A percentile compares a stretch with the other conserved stretches of the same genome.
phyloP scores from a whole-genome alignment of 1,140 invertebrate genomes.

The Thaumatotibia leucotreta region DNA sequence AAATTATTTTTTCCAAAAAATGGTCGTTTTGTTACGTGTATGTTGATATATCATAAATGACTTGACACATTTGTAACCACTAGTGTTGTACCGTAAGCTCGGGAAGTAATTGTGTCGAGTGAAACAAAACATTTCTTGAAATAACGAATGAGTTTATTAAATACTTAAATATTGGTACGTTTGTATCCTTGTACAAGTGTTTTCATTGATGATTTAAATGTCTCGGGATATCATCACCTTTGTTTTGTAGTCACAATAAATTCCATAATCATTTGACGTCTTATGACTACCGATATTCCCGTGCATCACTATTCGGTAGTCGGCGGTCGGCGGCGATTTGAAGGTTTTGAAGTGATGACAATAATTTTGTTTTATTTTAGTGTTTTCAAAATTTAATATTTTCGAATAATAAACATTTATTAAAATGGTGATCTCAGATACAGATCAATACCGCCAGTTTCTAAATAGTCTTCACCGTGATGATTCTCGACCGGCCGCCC shows the following conservation, averaged over 20 bases:
- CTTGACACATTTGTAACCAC: background rate
- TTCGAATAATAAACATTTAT: background rate
- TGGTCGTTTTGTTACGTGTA: background rate
- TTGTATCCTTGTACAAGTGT: no score
- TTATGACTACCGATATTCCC: background rate
- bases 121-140: background rate
- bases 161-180: no score
- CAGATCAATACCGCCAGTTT: conserved; percentile 39
- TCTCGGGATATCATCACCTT: no score
- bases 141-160: no score
- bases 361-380: background rate
- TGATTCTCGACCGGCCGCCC: conserved; percentile 36
- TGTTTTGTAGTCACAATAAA: no score
- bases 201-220: no score
- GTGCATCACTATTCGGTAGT: background rate
- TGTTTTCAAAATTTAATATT: background rate
- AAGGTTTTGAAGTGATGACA: background rate
- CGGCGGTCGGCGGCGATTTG: background rate
- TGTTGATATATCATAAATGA: background rate
- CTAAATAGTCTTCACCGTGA: conserved; percentile 41
- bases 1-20: background rate
- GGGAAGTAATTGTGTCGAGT: background rate
- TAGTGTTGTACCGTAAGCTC: background rate
- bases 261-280: background rate
- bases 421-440: conserved; percentile 39